phyloP scores from a whole-genome alignment of 2,888 invertebrate species.

The Pheosia gnoma region DNA sequence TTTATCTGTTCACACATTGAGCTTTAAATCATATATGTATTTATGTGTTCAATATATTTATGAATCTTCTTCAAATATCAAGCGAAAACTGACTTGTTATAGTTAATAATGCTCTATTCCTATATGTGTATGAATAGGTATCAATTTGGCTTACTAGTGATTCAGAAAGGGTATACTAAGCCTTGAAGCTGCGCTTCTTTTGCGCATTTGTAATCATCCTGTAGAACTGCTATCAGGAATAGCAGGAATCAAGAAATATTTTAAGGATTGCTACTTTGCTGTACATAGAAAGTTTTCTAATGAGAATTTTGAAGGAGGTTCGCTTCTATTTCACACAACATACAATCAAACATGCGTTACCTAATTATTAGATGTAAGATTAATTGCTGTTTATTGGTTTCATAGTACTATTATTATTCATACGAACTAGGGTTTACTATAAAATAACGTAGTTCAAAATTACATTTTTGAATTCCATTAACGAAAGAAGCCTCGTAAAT shows the following conservation, averaged over 20 bases:
- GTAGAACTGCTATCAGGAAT: no score
- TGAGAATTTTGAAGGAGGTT: constrained; percentile 1
- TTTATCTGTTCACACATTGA: constrained; percentile 42
- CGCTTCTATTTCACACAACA: neutral
- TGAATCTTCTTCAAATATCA: constrained; percentile 29
- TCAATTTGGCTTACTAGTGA: no score
- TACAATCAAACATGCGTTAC: neutral
- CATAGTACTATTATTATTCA: neutral
- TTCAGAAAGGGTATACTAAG: no score
- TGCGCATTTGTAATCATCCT: no score
- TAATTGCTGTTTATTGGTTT: neutral
- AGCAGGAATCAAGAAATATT: no score
- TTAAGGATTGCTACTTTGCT: neutral
- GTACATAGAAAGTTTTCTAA: neutral
- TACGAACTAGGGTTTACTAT: neutral
- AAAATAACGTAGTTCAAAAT: neutral
- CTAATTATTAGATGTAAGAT: neutral
- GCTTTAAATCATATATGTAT: constrained; percentile 29
- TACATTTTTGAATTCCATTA: neutral
- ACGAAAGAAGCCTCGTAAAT: neutral
- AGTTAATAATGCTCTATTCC: no score
- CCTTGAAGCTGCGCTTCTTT: no score
- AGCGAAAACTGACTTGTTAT: neutral
- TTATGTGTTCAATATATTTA: neutral
- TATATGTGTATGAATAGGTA: no score